Evolutionary conservation across 2,797 vertebrate species (phyloP).

Genomic region (Dendrocincla fuliginosa): DNA sequence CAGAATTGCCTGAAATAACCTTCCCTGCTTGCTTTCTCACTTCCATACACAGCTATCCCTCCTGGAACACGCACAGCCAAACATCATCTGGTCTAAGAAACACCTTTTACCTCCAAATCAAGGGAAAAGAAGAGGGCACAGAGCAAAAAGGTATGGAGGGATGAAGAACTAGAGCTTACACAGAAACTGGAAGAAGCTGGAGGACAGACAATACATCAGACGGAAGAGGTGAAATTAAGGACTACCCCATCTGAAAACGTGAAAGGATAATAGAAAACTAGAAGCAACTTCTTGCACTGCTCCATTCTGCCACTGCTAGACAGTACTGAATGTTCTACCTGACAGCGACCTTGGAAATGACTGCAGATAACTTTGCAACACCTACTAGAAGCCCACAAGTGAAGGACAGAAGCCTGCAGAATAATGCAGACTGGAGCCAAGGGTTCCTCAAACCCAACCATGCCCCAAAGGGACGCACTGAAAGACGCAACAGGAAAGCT

Average conservation of each 20-base stretch:
- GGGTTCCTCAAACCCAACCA: neutral
- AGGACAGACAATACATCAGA: neutral
- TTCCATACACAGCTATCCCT: neutral
- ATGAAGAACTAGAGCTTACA: neutral
- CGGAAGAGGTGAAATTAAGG: neutral
- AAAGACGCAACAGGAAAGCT: neutral
- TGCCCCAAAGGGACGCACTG: neutral
- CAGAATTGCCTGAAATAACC: neutral
- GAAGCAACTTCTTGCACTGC: neutral
- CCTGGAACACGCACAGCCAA: fast-evolving
- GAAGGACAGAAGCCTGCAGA: neutral
- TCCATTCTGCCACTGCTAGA: neutral
- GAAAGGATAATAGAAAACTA: neutral
- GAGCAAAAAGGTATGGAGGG: neutral
- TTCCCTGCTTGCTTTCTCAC: neutral
- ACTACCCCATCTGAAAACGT: neutral
- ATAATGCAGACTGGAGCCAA: neutral
- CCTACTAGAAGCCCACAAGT: neutral
- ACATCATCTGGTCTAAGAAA: neutral
- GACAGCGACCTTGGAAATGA: fast-evolving
- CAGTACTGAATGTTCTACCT: neutral
- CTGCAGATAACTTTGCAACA: neutral
- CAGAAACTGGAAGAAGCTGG: neutral
- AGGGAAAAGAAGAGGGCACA: neutral
- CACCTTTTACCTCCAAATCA: neutral